Conservation (phyloP, 2,888 invertebrate genomes). For the Sphinx pinastri region DNA sequence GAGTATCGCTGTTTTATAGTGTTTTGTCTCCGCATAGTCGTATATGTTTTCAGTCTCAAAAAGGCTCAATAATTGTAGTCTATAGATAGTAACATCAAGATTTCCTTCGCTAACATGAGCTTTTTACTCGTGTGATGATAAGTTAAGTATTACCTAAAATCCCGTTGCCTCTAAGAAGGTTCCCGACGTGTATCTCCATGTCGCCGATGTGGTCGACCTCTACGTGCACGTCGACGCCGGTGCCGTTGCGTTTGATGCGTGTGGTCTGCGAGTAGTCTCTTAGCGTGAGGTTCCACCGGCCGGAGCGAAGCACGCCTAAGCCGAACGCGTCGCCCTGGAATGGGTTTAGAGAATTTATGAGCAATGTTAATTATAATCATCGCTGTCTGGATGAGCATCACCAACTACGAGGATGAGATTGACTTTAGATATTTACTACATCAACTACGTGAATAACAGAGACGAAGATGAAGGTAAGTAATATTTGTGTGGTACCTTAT, state of each 20-base stretch:
- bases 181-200: constrained; percentile 90
- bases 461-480: no score
- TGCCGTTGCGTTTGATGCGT: constrained; percentile 83
- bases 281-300: constrained; percentile 90
- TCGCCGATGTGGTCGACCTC: constrained; percentile 90
- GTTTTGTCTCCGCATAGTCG: no score
- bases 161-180: constrained; percentile 87
- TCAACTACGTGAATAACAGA: no score
- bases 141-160: constrained; percentile 81
- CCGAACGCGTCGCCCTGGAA: constrained; percentile 85
- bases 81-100: no score
- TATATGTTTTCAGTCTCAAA: no score
- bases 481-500: no score
- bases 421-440: no score
- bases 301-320: constrained; percentile 84
- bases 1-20: no score
- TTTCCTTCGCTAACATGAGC: not conserved
- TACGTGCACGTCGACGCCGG: constrained; percentile 84
- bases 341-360: not conserved
- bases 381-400: no score
- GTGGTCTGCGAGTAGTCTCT: constrained; percentile 88
- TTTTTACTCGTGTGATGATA: not conserved
- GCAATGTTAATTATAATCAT: no score
- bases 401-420: no score
- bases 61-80: no score